phyloP scores from a whole-genome alignment of 2,113 vertebrate genomes.

The Heterotis niloticus region DNA sequence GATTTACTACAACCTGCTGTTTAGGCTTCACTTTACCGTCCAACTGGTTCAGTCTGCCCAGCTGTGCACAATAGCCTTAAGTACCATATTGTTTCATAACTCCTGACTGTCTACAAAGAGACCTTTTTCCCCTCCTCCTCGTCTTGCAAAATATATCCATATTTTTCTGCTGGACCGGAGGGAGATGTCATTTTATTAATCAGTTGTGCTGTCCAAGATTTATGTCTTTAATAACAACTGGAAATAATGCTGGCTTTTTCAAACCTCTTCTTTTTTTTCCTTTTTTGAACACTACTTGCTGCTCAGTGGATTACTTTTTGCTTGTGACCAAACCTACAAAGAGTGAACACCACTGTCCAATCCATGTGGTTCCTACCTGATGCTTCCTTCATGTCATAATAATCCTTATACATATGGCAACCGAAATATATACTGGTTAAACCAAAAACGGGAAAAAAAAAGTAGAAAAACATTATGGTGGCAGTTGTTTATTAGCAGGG shows the following conservation, averaged over 20 bases:
- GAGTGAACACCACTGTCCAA: conserved; percentile 9
- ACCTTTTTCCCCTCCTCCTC: conserved; percentile 29
- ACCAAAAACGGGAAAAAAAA: background rate
- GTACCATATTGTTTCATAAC: conserved; percentile 50
- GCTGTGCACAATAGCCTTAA: conserved; percentile 46
- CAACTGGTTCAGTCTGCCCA: conserved; percentile 35
- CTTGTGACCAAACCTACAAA: conserved; percentile 23
- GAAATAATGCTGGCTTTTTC: conserved; percentile 30
- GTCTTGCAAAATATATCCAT: conserved; percentile 34
- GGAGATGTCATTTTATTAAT: conserved; percentile 35
- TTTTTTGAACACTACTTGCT: conserved; percentile 7
- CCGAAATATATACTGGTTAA: no score
- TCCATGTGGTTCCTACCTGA: conserved; percentile 5
- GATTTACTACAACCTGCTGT: conserved; percentile 53
- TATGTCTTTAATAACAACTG: conserved; percentile 39
- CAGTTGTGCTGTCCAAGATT: conserved; percentile 33
- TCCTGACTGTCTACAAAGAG: conserved; percentile 44
- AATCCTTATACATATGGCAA: no score
- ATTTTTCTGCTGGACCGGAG: conserved; percentile 33
- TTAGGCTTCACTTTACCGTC: conserved; percentile 33
- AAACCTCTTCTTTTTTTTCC: background rate
- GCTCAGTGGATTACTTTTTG: background rate
- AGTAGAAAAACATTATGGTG: no score
- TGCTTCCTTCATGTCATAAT: background rate
- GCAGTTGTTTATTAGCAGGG: no score